Conservation (phyloP, 2,113 vertebrate genomes). For the Ailuropoda melanoleuca region DNA sequence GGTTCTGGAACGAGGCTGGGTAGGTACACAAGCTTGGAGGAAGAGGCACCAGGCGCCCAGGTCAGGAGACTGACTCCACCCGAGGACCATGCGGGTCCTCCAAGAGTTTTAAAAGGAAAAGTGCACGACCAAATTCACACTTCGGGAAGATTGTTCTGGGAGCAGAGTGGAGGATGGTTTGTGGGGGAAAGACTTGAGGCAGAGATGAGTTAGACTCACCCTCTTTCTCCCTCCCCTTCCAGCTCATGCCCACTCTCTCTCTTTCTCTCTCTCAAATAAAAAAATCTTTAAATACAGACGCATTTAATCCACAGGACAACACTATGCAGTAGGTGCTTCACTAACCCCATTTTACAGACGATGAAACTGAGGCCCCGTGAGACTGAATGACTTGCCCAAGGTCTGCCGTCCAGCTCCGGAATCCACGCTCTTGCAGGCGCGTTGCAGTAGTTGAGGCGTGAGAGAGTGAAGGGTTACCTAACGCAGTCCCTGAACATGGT, state of each 20-base stretch:
- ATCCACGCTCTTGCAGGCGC: not conserved
- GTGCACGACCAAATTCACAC: not conserved
- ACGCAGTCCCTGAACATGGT: not conserved
- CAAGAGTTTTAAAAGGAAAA: not conserved
- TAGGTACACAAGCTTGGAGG: not conserved
- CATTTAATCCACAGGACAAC: not conserved
- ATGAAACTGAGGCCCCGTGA: not conserved
- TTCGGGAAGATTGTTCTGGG: not conserved
- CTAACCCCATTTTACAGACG: not conserved
- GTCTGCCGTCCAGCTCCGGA: not conserved
- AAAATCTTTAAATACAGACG: not conserved
- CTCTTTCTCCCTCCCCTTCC: not conserved
- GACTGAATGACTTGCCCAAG: not conserved
- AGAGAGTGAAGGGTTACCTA: not conserved
- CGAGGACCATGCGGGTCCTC: not conserved
- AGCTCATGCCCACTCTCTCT: too few species aligned
- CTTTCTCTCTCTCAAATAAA: not conserved
- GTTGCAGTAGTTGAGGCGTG: not conserved
- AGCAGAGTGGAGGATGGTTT: not conserved
- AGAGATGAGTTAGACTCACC: not conserved
- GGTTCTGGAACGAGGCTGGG: not conserved
- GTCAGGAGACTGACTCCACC: not conserved
- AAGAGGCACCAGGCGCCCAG: not conserved
- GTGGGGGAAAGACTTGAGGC: not conserved
- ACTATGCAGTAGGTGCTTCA: not conserved